Percentiles rank a stretch among this genome's conserved stretches.
Conservation (phyloP, 1,140 invertebrate species). For the Diorhabda elongata region DNA sequence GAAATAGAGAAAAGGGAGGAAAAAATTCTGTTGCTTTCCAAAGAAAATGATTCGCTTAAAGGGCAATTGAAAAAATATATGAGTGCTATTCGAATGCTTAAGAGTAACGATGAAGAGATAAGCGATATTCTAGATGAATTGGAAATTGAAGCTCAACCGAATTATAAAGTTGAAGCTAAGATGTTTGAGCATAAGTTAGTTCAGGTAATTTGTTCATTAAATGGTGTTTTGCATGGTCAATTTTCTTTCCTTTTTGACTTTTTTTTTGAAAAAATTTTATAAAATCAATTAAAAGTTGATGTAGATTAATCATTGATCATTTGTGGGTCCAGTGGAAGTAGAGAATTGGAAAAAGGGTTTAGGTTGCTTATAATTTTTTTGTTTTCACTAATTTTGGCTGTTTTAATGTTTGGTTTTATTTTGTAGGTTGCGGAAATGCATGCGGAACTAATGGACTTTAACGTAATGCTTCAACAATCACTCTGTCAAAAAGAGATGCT, state of each 20-base stretch:
- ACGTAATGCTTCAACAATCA: slow-evolving; percentile 58
- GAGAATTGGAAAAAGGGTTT: too few relatives aligned
- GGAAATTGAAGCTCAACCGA: slow-evolving; percentile 46
- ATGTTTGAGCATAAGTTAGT: slow-evolving; percentile 87
- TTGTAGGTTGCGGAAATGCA: slow-evolving; percentile 90
- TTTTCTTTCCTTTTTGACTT: too few relatives aligned
- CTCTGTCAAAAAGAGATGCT: slow-evolving; percentile 59
- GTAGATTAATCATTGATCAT: too few relatives aligned
- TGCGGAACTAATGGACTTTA: slow-evolving; percentile 92
- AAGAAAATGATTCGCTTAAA: slow-evolving; percentile 83
- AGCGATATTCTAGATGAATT: slow-evolving; percentile 43
- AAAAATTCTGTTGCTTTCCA: slow-evolving; percentile 45
- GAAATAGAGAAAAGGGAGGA: slow-evolving; percentile 37
- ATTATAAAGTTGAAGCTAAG: slow-evolving; percentile 69
- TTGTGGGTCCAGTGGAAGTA: too few relatives aligned
- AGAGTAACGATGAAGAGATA: slow-evolving; percentile 52
- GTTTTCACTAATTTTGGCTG: too few relatives aligned
- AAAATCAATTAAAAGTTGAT: too few relatives aligned
- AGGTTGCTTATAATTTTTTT: too few relatives aligned
- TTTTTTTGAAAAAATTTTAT: too few relatives aligned
- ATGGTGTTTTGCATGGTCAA: not conserved
- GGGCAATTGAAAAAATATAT: slow-evolving; percentile 88
- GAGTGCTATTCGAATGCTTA: slow-evolving; percentile 80
- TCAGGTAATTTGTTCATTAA: slow-evolving; percentile 54
- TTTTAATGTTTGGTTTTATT: too few relatives aligned